phyloP scores from a whole-genome alignment of 2,113 vertebrate species.

The Cyanoderma ruficeps region DNA sequence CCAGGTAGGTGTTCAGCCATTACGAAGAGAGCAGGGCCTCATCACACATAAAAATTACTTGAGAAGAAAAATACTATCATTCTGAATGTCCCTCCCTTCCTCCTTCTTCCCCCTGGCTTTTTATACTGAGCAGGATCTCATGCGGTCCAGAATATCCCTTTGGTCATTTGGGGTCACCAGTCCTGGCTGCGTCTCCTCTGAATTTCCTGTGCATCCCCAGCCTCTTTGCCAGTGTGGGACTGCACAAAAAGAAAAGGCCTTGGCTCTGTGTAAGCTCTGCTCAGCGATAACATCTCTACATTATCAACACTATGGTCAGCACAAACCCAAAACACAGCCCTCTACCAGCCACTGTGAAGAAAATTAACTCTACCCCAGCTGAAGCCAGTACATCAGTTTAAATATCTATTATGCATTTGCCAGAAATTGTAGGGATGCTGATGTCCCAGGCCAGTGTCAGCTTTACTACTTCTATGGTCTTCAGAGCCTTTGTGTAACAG shows the following conservation, averaged over 20 bases:
- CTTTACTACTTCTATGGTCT: not conserved
- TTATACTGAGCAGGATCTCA: not conserved
- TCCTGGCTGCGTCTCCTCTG: not conserved
- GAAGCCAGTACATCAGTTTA: not conserved
- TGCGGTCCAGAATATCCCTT: not conserved
- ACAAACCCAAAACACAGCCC: not conserved
- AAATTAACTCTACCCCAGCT: not conserved
- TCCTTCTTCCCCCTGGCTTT: not conserved
- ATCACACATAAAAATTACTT: fast-evolving
- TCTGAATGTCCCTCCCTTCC: not conserved
- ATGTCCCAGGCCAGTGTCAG: not conserved
- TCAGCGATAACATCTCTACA: not conserved
- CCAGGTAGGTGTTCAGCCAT: not conserved
- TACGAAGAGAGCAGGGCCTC: not conserved
- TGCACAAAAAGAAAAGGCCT: not conserved
- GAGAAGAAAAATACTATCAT: not conserved
- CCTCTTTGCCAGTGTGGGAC: not conserved
- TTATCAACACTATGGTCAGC: not conserved
- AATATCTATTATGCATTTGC: not conserved
- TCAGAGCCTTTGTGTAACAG: not conserved
- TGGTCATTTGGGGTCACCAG: not conserved
- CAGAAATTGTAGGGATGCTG: not conserved
- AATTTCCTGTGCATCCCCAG: not conserved
- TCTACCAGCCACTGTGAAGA: not conserved
- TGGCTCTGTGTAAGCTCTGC: not conserved